Percentiles rank a stretch among this genome's conserved stretches.
phyloP scores from a whole-genome alignment of 1,140 invertebrate species.

The Tyrophagus putrescentiae region DNA sequence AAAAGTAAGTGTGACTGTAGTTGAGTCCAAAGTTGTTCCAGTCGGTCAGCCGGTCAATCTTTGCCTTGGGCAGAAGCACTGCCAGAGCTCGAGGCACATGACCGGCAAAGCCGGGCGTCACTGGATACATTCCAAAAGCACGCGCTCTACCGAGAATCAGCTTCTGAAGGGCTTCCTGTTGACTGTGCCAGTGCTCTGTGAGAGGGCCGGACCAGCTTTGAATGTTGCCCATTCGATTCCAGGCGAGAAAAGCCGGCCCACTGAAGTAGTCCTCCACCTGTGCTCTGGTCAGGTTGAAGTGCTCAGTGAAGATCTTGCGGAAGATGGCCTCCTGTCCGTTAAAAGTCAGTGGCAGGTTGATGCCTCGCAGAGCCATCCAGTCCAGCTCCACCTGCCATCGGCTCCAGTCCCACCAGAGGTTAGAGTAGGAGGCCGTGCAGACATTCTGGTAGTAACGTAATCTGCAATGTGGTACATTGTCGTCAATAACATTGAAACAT shows the following conservation, averaged over 20 bases:
- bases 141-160: slow-evolving; percentile 57
- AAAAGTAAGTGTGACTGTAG: slow-evolving; percentile 54
- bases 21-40: slow-evolving; percentile 63
- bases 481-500: not conserved
- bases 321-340: slow-evolving; percentile 76
- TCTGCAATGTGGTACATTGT: slow-evolving; percentile 34
- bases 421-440: slow-evolving; percentile 79
- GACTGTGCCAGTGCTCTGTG: slow-evolving; percentile 48
- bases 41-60: slow-evolving; percentile 43
- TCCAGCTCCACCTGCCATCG: slow-evolving; percentile 75
- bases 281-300: slow-evolving; percentile 26
- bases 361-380: slow-evolving; percentile 81
- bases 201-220: slow-evolving; percentile 72
- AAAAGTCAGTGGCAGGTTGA: slow-evolving; percentile 74
- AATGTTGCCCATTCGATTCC: slow-evolving; percentile 82
- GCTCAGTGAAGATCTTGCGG: slow-evolving; percentile 52
- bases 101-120: slow-evolving; percentile 72
- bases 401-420: slow-evolving; percentile 67
- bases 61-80: slow-evolving; percentile 53
- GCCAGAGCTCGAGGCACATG: slow-evolving; percentile 51
- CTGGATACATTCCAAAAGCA: slow-evolving; percentile 62
- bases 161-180: slow-evolving; percentile 53
- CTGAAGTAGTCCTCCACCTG: slow-evolving; percentile 24
- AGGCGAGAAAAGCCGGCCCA: slow-evolving; percentile 33
- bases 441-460: slow-evolving; percentile 88